phyloP scores from a whole-genome alignment of 2,113 vertebrate species.

The Baryphthengus martii region DNA sequence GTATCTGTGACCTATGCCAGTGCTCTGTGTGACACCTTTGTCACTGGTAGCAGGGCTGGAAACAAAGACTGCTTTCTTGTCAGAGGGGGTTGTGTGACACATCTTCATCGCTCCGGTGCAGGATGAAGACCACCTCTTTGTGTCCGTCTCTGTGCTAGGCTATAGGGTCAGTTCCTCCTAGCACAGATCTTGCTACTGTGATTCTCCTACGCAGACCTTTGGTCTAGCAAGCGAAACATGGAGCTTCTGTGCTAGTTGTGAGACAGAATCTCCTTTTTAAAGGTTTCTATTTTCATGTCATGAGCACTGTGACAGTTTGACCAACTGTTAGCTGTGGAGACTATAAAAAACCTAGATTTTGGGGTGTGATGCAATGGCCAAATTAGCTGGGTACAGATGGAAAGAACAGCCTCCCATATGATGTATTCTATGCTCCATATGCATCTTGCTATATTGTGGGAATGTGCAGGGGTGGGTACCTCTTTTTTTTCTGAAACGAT shows the following conservation, averaged over 20 bases:
- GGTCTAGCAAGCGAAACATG: neutral
- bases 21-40: neutral
- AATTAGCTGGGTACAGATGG: neutral
- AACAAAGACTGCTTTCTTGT: neutral
- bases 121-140: neutral
- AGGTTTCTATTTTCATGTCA: neutral
- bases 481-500: neutral
- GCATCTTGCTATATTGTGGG: neutral
- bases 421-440: neutral
- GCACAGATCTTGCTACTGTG: neutral
- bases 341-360: neutral
- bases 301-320: neutral
- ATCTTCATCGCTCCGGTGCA: neutral
- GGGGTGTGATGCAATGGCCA: neutral
- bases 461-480: neutral
- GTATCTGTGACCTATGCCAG: neutral
- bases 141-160: fast-evolving
- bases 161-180: neutral
- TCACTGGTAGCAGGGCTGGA: neutral
- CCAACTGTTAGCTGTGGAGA: neutral
- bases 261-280: neutral
- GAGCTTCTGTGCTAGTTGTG: neutral
- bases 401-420: neutral
- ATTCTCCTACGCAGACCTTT: neutral
- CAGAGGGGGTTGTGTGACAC: neutral